Evolutionary conservation across 2,888 invertebrate genomes (phyloP), one percentile per base, ranked within the genome.

Genomic region (Synergus laeviventris): DNA sequence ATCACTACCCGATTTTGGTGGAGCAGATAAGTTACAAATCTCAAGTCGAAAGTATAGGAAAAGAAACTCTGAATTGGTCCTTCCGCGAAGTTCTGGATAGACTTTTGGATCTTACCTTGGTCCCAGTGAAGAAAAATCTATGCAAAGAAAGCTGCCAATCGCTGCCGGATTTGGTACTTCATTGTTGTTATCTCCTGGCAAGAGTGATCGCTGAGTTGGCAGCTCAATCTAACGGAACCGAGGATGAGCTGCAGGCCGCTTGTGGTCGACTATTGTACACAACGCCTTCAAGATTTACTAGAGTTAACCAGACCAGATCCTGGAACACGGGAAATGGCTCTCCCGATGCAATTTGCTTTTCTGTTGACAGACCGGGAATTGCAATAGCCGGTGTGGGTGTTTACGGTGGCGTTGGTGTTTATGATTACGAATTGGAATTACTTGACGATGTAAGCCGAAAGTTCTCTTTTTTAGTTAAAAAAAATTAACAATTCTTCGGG

Each of bases 251-350:
- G 59, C 93, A 94, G 84, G 94, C 95, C 45, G 93, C 94, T 0
- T 94, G 93, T 83, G 94, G 95, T n/a, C 93, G 97, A 66, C 95
- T 96, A 54, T 92, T 97, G 83, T 94, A 97, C 81, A 94, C 95
- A 62, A 98, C 98, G 0, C 97, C 97, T 0, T 96, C 96, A 49
- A 93, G 99, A 38, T 99, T 99, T 91, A 96, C 97, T 60, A 94
- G 97, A 70, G 95, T 96, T 62, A 98, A 98, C 90, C 95, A 96
- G 83, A 95, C 96, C 73, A 94, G 97, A 62, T 96, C 97, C 0
- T 99, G 99, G 99, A 98, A 99, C 90, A 98, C 98, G 0, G 98
- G 98, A 4, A 98, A 97, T 90, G 98, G 98, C 42, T 97, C 97
- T 12, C 97, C 98, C 0, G 99, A 99, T 91, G 98, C 98, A 0